These are phyloP conservation scores for Opisthocomus hoazin DNA, from an alignment of 2,113 vertebrate species.

Conservation along the genomic window DNA sequence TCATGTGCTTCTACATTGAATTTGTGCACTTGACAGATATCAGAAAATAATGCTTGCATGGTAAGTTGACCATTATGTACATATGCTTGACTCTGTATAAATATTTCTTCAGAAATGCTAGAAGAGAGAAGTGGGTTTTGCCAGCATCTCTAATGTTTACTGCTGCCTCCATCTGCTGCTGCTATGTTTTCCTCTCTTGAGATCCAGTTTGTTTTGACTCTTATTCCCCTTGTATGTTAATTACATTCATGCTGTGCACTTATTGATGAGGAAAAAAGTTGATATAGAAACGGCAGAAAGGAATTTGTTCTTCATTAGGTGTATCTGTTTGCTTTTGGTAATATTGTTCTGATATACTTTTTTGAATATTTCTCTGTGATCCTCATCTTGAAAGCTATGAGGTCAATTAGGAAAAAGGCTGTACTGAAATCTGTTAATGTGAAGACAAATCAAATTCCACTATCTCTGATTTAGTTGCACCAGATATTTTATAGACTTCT, in stretches of 20 bases:
- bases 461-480: not conserved
- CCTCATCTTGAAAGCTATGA: not conserved
- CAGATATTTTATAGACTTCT: not conserved
- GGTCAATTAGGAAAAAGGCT: not conserved
- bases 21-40: not conserved
- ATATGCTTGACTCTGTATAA: not conserved
- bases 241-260: not conserved
- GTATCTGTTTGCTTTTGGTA: not conserved
- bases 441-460: not conserved
- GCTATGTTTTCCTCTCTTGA: not conserved
- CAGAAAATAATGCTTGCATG: not conserved
- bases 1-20: not conserved
- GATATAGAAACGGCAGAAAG: not conserved
- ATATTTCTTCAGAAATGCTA: not conserved
- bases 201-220: not conserved
- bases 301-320: not conserved
- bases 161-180: conserved; percentile 13
- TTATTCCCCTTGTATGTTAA: not conserved
- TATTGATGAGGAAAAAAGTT: not conserved
- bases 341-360: not conserved
- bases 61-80: not conserved
- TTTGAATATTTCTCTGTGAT: not conserved
- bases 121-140: not conserved
- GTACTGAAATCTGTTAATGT: not conserved
- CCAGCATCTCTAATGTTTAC: not conserved